phyloP scores from a whole-genome alignment of 2,113 vertebrate genomes.

The Vidua chalybeata region DNA sequence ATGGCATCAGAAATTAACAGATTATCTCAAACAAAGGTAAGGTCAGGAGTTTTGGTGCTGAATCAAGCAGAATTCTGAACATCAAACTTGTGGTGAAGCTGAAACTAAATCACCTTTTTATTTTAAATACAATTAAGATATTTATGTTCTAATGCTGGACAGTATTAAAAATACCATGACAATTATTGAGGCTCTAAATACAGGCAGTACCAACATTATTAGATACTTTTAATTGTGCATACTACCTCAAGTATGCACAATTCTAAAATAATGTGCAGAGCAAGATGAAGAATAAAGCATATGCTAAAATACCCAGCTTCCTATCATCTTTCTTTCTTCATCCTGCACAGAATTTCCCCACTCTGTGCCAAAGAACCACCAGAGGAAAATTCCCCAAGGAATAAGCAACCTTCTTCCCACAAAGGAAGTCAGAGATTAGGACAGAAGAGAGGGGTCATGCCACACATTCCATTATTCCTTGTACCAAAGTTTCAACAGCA shows the following conservation, averaged over 20 bases:
- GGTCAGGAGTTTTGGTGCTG: background rate
- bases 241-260: background rate
- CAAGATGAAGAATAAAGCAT: background rate
- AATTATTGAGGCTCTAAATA: background rate
- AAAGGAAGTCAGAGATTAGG: background rate
- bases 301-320: background rate
- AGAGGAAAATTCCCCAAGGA: background rate
- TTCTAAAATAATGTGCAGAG: background rate
- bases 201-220: background rate
- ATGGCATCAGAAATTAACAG: background rate
- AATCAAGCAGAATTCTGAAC: background rate
- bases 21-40: background rate
- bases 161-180: background rate
- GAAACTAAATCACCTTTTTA: background rate
- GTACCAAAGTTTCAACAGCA: background rate
- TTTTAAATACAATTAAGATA: background rate
- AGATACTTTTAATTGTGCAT: background rate
- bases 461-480: background rate
- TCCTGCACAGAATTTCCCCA: background rate
- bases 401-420: background rate
- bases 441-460: background rate
- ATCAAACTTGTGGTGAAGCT: background rate
- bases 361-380: background rate
- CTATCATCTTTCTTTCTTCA: background rate
- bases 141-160: background rate